These are phyloP conservation scores for Brachyalestes nurse DNA, from an alignment of 2,797 vertebrate genomes.

Conservation along the genomic window DNA sequence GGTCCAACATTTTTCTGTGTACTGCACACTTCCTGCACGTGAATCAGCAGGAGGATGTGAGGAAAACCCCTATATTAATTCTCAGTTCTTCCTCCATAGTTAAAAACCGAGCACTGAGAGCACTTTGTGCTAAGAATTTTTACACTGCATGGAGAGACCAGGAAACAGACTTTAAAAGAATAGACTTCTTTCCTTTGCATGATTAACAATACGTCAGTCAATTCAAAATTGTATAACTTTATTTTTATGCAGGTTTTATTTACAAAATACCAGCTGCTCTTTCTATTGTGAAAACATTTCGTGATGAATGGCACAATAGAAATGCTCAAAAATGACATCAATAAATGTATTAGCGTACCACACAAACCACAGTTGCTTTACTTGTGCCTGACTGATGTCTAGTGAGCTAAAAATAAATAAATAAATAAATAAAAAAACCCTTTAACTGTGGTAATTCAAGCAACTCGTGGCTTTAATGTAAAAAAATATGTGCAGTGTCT, in stretches of 20 bases:
- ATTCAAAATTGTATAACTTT: not conserved
- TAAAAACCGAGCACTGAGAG: conserved; percentile 52
- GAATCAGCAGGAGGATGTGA: conserved; percentile 50
- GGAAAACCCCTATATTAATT: conserved; percentile 29
- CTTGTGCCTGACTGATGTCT: no score
- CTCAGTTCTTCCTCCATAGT: conserved; percentile 44
- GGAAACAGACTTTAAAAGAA: conserved; percentile 35
- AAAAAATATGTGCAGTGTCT: no score
- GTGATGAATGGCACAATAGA: no score
- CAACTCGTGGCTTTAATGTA: no score
- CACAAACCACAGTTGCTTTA: no score
- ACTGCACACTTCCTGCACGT: conserved; percentile 19
- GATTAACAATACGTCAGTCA: not conserved
- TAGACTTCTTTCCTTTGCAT: not conserved
- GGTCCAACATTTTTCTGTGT: conserved; percentile 40
- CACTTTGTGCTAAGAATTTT: conserved; percentile 13
- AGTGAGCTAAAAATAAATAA: no score
- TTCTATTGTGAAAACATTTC: no score
- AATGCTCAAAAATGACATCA: no score
- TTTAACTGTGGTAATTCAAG: no score
- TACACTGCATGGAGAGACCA: not conserved
- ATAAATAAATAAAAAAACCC: no score
- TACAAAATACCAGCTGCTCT: not conserved
- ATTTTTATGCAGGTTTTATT: not conserved
- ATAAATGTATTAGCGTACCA: no score